Base-by-base conservation (phyloP, 2,888 invertebrate genomes). In the Ennomos fuscantarius region DNA sequence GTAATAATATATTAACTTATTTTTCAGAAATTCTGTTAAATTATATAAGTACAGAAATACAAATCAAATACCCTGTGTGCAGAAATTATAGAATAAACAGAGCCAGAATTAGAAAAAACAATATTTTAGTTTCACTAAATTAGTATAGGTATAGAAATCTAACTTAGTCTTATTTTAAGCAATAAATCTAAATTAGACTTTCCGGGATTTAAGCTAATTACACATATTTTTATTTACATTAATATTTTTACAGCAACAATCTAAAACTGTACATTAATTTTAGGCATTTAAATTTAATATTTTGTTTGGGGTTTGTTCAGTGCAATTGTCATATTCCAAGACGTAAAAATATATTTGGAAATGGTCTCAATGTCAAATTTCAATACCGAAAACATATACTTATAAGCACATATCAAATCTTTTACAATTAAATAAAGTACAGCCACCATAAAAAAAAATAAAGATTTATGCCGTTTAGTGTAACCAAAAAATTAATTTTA, bases 41-140 rank as follows among this genome's bases (percentile, higher is more conserved):
- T 43, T 32, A 48, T 8, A 51, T 35, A 24, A 13, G 37, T 55
- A 53, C 8, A 44, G 39, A 62, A 43, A 37, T 50, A 9, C 8
- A 58, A 50, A 46, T 9, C n/a, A 44, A 63, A 66, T 76, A 80
- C 79, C 78, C 80, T 78, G 78, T 78, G 73, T 68, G 70, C 69
- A 65, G 63, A 61, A 67, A 64, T 69, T 24, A 69, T 65, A 60
- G 66, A 62, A 41, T 44, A 35, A 33, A 34, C n/a, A 57, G 56
- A 42, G 58, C 60, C 64, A 59, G 58, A 44, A 52, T 49, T 49
- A 42, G 48, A 44, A 31, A 47, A 53, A 49, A 15, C 6, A 8
- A 11, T 9, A 15, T 37, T 47, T 52, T 39, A 37, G 42, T 51
- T 51, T 47, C 36, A 48, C 47, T 55, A 66, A 47, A 48, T 36